These are phyloP conservation scores for Sphaeridia pumilis DNA, from an alignment of 2,888 invertebrate genomes.

Conservation along the genomic window DNA sequence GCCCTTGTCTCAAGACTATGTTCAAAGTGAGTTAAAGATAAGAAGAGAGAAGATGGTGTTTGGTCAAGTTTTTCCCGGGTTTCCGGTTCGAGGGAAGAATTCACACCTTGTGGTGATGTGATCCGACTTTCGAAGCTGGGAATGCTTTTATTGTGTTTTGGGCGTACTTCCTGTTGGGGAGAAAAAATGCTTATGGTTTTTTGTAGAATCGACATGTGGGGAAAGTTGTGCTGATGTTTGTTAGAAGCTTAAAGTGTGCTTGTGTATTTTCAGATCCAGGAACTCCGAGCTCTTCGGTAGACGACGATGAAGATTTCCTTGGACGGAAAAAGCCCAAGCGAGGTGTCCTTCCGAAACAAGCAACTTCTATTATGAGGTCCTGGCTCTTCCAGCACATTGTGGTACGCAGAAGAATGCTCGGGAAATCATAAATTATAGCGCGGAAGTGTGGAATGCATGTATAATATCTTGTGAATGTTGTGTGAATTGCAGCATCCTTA, in stretches of 20 bases:
- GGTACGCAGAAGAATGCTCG: constrained; percentile 55
- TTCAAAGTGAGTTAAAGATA: constrained; percentile 19
- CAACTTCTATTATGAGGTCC: constrained; percentile 89
- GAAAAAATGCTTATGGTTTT: constrained; percentile 1
- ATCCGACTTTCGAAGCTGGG: not conserved
- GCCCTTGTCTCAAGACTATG: constrained; percentile 38
- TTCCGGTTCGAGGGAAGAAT: not conserved
- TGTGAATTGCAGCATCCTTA: constrained; percentile 66
- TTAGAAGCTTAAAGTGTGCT: not conserved
- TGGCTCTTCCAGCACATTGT: constrained; percentile 95
- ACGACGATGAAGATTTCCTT: constrained; percentile 47
- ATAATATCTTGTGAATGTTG: not conserved
- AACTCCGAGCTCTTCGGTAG: constrained; percentile 46
- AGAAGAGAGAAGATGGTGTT: too few species aligned
- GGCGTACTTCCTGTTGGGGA: not conserved
- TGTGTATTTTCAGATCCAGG: constrained; percentile 49
- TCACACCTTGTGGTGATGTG: not conserved
- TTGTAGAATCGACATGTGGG: constrained; percentile 43
- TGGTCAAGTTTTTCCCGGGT: too few species aligned
- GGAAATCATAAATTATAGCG: too few species aligned
- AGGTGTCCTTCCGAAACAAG: constrained; percentile 79
- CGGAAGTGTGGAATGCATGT: too few species aligned
- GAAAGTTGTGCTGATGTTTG: not conserved
- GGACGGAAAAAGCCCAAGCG: constrained; percentile 58
- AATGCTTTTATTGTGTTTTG: not conserved